A percentile compares a stretch with the other conserved stretches of the same genome.
phyloP scores from a whole-genome alignment of 2,797 vertebrate genomes.

The Tapera naevia region DNA sequence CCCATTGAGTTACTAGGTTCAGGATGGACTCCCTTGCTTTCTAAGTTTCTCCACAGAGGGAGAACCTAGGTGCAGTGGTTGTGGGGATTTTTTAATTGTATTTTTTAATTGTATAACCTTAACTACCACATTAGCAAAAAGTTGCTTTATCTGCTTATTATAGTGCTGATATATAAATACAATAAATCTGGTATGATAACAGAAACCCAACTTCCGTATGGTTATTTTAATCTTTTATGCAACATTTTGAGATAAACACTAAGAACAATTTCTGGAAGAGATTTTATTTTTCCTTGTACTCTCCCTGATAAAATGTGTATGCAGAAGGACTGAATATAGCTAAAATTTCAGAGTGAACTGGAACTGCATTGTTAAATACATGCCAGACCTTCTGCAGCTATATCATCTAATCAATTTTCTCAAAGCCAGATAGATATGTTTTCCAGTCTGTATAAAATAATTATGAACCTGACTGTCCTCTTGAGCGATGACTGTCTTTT shows the following conservation, averaged over 20 bases:
- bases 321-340: background rate
- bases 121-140: background rate
- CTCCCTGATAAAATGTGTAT: background rate
- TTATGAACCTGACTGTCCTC: background rate
- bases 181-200: background rate
- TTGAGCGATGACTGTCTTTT: background rate
- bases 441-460: background rate
- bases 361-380: background rate
- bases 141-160: background rate
- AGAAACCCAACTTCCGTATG: background rate
- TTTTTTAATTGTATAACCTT: too few species aligned
- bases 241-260: background rate
- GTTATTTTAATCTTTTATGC: background rate
- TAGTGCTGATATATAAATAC: background rate
- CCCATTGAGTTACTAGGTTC: too few species aligned
- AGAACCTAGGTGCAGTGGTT: background rate
- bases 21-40: too few species aligned
- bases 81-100: fast-evolving
- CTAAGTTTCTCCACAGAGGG: too few species aligned
- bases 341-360: background rate
- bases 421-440: background rate
- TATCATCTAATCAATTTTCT: background rate
- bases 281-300: background rate
- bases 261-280: background rate
- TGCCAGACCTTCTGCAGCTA: background rate